phyloP scores from a whole-genome alignment of 1,140 invertebrate genomes.

The Macrosteles quadrilineatus region DNA sequence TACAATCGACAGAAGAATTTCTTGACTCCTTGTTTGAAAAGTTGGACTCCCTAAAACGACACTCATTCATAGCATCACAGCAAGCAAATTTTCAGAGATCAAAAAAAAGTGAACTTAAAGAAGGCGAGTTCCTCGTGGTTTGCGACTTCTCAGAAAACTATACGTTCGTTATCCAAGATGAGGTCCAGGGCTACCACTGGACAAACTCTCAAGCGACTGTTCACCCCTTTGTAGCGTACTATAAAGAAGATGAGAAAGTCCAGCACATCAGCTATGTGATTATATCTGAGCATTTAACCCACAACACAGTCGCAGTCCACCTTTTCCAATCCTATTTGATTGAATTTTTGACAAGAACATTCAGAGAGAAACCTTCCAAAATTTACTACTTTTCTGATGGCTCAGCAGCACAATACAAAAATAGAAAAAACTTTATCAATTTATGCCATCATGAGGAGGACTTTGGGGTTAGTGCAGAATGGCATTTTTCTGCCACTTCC shows the following conservation, averaged over 20 bases:
- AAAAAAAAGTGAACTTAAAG: constrained; percentile 33
- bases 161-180: constrained; percentile 44
- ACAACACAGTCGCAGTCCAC: constrained; percentile 33
- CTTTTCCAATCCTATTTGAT: constrained; percentile 32
- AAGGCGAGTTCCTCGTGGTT: constrained; percentile 37
- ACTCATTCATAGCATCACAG: constrained; percentile 40
- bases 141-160: constrained; percentile 48
- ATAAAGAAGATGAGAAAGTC: constrained; percentile 9
- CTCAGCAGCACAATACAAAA: constrained; percentile 27
- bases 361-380: not conserved
- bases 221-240: constrained; percentile 38
- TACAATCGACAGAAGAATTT: constrained; percentile 20
- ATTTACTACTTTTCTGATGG: constrained; percentile 29
- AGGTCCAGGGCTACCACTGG: constrained; percentile 43
- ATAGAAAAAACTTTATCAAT: constrained; percentile 31
- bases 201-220: constrained; percentile 42
- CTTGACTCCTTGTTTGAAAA: constrained; percentile 16
- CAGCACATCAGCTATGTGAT: constrained; percentile 28
- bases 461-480: constrained; percentile 39
- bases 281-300: constrained; percentile 34
- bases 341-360: constrained; percentile 25
- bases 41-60: constrained; percentile 1
- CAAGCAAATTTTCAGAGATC: constrained; percentile 36
- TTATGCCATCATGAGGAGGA: constrained; percentile 34
- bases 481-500: not conserved